These are phyloP conservation scores for Acanthornis magna DNA, from an alignment of 2,797 vertebrate species.

Conservation along the genomic window DNA sequence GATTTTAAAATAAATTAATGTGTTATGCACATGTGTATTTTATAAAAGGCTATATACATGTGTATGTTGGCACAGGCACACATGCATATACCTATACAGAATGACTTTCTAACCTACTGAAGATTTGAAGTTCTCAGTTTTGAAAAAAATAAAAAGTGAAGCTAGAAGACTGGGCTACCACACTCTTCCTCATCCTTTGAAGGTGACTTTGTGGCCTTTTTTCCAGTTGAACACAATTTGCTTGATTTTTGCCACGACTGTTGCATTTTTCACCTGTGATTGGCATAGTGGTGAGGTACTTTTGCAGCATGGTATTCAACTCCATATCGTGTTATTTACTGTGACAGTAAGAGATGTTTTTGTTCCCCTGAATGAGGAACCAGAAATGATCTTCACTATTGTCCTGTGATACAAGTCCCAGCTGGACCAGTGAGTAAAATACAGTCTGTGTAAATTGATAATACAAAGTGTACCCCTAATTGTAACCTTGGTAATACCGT, in stretches of 20 bases:
- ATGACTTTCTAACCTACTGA: background rate
- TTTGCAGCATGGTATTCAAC: background rate
- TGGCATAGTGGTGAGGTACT: background rate
- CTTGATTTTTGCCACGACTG: background rate
- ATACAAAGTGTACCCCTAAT: background rate
- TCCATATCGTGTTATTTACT: background rate
- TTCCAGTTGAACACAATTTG: background rate
- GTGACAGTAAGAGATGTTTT: background rate
- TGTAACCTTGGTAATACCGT: background rate
- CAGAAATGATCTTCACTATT: background rate
- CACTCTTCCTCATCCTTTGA: background rate
- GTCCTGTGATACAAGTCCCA: background rate
- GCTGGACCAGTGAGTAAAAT: background rate
- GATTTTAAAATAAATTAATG: background rate
- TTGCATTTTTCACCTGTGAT: background rate
- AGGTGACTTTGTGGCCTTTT: background rate
- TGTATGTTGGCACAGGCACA: background rate
- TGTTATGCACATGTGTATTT: accelerated
- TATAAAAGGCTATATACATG: background rate
- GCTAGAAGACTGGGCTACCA: background rate
- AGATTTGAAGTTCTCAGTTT: background rate
- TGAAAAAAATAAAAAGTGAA: background rate
- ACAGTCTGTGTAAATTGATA: background rate
- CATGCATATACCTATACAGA: background rate
- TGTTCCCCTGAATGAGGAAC: background rate